phyloP scores from a whole-genome alignment of 2,888 invertebrate species.

The Drosophila rubida region DNA sequence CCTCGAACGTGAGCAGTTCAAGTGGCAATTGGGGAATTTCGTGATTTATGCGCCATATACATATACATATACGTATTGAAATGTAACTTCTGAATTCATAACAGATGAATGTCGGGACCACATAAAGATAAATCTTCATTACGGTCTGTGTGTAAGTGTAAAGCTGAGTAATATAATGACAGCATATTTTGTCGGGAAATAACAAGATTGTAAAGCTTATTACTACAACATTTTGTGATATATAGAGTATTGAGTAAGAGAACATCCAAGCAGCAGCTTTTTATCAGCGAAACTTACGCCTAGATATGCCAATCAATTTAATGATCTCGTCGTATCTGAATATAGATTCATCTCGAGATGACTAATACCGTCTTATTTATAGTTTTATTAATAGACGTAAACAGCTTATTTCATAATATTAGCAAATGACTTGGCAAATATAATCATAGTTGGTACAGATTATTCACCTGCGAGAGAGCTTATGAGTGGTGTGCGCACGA shows the following conservation, averaged over 20 bases:
- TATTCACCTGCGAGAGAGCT: neutral
- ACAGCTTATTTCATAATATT: slow-evolving; percentile 18
- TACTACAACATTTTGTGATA: neutral
- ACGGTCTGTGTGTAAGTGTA: neutral
- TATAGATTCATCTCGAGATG: neutral
- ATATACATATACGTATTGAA: neutral
- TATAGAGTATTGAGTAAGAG: neutral
- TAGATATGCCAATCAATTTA: slow-evolving; percentile 1
- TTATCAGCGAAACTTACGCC: neutral
- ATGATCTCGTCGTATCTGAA: neutral
- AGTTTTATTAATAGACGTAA: slow-evolving; percentile 1
- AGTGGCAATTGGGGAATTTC: slow-evolving; percentile 23
- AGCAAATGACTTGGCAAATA: slow-evolving; percentile 10
- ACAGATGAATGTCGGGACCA: neutral
- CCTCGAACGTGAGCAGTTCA: slow-evolving; percentile 17
- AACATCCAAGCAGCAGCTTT: neutral
- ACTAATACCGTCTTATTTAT: neutral
- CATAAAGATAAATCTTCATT: neutral
- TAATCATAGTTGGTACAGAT: neutral
- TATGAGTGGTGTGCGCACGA: neutral
- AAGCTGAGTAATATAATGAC: neutral
- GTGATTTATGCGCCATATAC: neutral
- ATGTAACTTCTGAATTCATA: slow-evolving; percentile 7
- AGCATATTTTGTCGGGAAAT: neutral
- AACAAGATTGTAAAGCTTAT: neutral